Percentiles rank a stretch among this genome's conserved stretches.
Evolutionary conservation across 1,140 invertebrate species (phyloP).

Genomic region (Brachionus plicatilis): DNA sequence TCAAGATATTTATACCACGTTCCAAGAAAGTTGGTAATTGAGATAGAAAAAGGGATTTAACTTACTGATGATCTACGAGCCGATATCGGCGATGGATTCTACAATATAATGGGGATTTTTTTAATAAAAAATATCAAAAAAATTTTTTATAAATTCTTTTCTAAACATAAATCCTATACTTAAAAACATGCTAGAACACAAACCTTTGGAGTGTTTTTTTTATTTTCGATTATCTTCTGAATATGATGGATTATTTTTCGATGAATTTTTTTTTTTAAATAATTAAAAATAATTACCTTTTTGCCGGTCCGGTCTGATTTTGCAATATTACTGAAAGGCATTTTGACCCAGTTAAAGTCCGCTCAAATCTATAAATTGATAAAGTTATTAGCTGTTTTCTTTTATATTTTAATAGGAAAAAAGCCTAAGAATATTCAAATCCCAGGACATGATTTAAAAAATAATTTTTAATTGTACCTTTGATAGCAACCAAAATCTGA

Average conservation of each 20-base stretch:
- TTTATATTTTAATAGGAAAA: neutral
- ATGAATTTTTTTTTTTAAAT: neutral
- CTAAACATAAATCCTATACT: neutral
- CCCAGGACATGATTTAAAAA: slow-evolving; percentile 25
- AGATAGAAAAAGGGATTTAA: neutral
- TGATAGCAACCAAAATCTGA: slow-evolving; percentile 32
- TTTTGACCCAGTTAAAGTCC: neutral
- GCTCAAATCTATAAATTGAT: neutral
- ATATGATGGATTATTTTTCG: neutral
- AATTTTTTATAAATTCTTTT: neutral
- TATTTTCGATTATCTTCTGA: neutral
- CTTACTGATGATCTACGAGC: slow-evolving; percentile 29
- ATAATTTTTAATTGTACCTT: slow-evolving; percentile 32
- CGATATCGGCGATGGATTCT: neutral
- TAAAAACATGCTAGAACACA: neutral
- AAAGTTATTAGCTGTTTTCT: neutral
- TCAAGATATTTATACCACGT: neutral
- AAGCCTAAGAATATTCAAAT: neutral
- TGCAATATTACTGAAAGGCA: neutral
- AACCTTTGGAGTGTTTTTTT: neutral
- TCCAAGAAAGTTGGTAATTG: neutral
- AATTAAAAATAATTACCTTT: neutral
- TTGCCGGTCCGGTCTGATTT: neutral
- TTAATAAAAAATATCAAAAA: neutral
- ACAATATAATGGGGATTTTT: neutral